Percentiles rank a stretch among this genome's conserved stretches.
Conservation (phyloP, 2,113 vertebrate genomes). For the Sterrhoptilus dennistouni region DNA sequence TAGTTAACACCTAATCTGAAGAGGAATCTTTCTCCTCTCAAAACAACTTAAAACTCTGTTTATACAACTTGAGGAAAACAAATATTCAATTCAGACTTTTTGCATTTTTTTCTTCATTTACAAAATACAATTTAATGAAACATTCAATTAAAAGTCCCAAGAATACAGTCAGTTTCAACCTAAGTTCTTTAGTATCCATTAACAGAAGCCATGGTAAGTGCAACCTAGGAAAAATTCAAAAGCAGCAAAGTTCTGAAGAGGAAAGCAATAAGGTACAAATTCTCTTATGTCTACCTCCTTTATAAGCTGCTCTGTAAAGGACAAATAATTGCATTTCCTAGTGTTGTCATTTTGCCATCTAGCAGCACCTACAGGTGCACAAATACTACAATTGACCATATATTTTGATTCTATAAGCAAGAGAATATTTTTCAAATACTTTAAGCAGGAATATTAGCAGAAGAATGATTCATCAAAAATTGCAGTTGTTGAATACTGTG, state of each 20-base stretch:
- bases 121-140: not conserved
- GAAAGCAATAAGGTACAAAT: not conserved
- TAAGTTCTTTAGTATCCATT: not conserved
- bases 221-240: not conserved
- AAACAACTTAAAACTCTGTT: not conserved
- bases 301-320: not conserved
- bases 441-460: not conserved
- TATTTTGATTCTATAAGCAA: not conserved
- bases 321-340: not conserved
- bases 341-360: not conserved
- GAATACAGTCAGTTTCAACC: not conserved
- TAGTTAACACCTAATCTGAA: not conserved
- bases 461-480: not conserved
- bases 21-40: not conserved
- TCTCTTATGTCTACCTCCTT: not conserved
- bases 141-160: not conserved
- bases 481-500: not conserved
- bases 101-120: rapidly evolving
- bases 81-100: not conserved
- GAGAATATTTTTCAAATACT: not conserved
- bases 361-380: not conserved
- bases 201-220: not conserved
- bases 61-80: not conserved
- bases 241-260: not conserved
- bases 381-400: rapidly evolving